Conservation (phyloP, 2,888 invertebrate genomes). For the Pammene aurita region DNA sequence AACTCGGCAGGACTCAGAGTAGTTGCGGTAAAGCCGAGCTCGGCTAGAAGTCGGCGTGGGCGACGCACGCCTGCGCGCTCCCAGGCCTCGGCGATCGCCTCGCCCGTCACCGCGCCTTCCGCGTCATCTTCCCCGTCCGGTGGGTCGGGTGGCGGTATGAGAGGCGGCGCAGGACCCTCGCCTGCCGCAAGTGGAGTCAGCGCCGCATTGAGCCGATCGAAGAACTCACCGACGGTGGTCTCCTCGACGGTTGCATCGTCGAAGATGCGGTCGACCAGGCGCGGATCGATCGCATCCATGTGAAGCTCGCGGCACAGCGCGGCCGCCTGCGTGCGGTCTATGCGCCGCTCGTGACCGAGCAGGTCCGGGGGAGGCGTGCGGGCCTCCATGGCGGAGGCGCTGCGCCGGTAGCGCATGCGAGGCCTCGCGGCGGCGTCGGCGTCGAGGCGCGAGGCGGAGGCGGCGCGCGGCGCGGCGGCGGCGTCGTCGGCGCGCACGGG, state of each 20-base stretch:
- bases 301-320: slow-evolving; percentile 68
- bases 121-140: slow-evolving; percentile 48
- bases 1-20: slow-evolving; percentile 85
- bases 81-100: slow-evolving; percentile 87
- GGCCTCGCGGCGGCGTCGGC: slow-evolving; percentile 43
- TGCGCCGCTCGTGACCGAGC: slow-evolving; percentile 66
- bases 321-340: slow-evolving; percentile 66
- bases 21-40: slow-evolving; percentile 85
- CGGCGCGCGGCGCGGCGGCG: slow-evolving; percentile 54
- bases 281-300: slow-evolving; percentile 68
- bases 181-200: slow-evolving; percentile 60
- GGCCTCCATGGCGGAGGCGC: slow-evolving; percentile 38
- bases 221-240: slow-evolving; percentile 77
- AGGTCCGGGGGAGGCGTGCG: slow-evolving; percentile 45
- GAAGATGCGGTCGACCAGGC: slow-evolving; percentile 67
- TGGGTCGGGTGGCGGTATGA: slow-evolving; percentile 74
- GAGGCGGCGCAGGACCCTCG: slow-evolving; percentile 55
- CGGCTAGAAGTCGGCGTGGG: slow-evolving; percentile 85
- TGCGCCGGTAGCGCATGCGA: slow-evolving; percentile 34
- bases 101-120: slow-evolving; percentile 63
- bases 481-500: slow-evolving; percentile 71
- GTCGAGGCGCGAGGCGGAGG: slow-evolving; percentile 64
- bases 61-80: slow-evolving; percentile 87
- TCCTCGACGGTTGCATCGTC: slow-evolving; percentile 57
- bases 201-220: slow-evolving; percentile 67